These are phyloP conservation scores for Pseudopodoces humilis DNA, from an alignment of 2,113 vertebrate genomes.

Conservation along the genomic window DNA sequence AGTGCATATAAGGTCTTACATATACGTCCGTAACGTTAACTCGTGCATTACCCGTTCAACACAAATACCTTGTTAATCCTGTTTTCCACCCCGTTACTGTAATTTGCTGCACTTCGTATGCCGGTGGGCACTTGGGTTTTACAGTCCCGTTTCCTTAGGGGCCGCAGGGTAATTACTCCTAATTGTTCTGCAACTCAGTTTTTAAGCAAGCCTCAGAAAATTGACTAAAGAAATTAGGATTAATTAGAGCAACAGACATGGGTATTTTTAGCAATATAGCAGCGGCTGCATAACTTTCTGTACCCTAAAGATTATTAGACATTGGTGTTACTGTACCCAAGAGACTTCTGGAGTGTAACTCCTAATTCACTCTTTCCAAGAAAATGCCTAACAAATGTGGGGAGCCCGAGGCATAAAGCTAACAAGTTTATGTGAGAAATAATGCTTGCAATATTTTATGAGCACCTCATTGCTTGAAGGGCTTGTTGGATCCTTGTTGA, in stretches of 20 bases:
- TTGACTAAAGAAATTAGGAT: neutral
- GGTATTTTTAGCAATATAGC: neutral
- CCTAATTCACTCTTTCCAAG: neutral
- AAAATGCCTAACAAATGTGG: neutral
- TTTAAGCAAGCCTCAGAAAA: neutral
- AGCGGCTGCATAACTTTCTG: neutral
- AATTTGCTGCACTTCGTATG: neutral
- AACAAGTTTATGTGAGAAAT: neutral
- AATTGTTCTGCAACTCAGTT: neutral
- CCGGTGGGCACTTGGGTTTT: rapidly evolving
- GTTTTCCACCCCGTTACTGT: rapidly evolving
- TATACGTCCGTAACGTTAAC: rapidly evolving
- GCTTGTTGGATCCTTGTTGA: neutral
- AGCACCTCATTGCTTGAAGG: neutral
- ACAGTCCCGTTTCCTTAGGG: neutral
- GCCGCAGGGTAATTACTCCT: neutral
- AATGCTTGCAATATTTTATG: neutral
- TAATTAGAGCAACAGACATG: neutral
- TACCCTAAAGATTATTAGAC: neutral
- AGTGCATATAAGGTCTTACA: conserved; percentile 77
- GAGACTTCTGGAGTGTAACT: neutral
- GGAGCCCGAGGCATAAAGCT: neutral
- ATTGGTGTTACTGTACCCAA: neutral
- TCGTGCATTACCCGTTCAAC: rapidly evolving
- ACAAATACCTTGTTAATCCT: neutral